Evolutionary conservation across 1,140 invertebrate genomes (phyloP), one percentile per base, ranked within the genome.

Genomic region (Saccostrea cuccullata): DNA sequence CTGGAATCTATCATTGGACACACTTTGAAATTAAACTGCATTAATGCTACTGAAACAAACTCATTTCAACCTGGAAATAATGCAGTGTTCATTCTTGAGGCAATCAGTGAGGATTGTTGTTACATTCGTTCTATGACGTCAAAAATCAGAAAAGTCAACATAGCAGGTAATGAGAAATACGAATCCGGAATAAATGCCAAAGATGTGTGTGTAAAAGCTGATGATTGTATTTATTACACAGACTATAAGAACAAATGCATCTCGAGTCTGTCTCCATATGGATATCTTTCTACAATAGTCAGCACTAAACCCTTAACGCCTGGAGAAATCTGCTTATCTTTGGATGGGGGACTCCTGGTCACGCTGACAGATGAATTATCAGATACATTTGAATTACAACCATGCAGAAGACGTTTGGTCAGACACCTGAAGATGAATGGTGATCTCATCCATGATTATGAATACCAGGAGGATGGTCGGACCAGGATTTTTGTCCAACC

Each of bases 351-450:
- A 30, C 23, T 82, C 13, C 17, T 82, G 5, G 26, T 82, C 26
- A 82, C 73, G 11, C 11, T 82, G 73, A 82, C n/a, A 82, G 73
- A 82, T 30, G 26, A 15, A n/a, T n/a, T 17, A 30, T 36, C 23
- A 17, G 36, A 36, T n/a, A 6, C 15, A n/a, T 84, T 55, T 55
- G 0, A 55, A 26, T 20, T 30, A 8, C 6, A 20, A 36, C 5
- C 23, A 55, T 6, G 23, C 17, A 56, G 83, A 11, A 84, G 55
- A 84, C 83, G 83, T 55, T n/a, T 84, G 83, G 83, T 84, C 2
- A 26, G 23, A 84, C 40, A 55, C 13, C n/a, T 84, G 40, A 26
- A 20, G 20, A 20, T 55, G 55, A 55, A 23, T n/a, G 55, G 55
- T 55, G 47, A 47, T 9, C 47, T 47, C 47, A 6, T 47, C 5